These are phyloP conservation scores for Octonoba sinensis DNA, from an alignment of 2,888 invertebrate genomes.

Conservation along the genomic window DNA sequence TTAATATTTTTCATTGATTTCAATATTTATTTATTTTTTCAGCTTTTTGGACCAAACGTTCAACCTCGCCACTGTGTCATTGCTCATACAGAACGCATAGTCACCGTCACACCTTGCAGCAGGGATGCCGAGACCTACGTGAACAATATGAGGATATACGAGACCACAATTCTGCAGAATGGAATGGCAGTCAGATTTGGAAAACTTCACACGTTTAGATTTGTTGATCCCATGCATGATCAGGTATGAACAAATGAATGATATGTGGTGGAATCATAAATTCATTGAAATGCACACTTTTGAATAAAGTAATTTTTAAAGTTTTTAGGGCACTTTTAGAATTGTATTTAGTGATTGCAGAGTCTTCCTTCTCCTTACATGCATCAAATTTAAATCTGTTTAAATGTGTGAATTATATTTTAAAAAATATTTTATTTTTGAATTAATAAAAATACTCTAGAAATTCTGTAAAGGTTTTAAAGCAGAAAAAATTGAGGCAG, in stretches of 20 bases:
- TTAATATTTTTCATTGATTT: neutral
- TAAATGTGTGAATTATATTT: no score
- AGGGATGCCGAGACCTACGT: slow-evolving; percentile 94
- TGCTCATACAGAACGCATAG: slow-evolving; percentile 89
- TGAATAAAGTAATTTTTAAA: neutral
- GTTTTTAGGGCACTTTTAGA: no score
- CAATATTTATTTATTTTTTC: neutral
- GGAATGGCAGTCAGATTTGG: slow-evolving; percentile 74
- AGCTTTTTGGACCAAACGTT: slow-evolving; percentile 87
- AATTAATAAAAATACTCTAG: no score
- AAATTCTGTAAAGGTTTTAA: no score
- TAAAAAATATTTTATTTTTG: no score
- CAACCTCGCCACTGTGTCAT: slow-evolving; percentile 96
- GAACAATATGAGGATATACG: slow-evolving; percentile 90
- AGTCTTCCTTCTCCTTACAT: no score
- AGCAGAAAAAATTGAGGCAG: no score
- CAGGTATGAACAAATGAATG: slow-evolving; percentile 64
- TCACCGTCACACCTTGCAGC: slow-evolving; percentile 92
- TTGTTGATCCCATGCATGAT: slow-evolving; percentile 72
- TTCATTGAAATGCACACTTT: neutral
- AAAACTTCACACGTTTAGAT: slow-evolving; percentile 74
- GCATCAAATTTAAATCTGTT: no score
- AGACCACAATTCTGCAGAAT: slow-evolving; percentile 87
- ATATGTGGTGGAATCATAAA: neutral
- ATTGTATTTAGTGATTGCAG: no score